Percentiles rank a stretch among this genome's conserved stretches.
These are phyloP conservation scores for Sarcophaga subvicina DNA, from an alignment of 2,888 invertebrate species.

Conservation along the genomic window DNA sequence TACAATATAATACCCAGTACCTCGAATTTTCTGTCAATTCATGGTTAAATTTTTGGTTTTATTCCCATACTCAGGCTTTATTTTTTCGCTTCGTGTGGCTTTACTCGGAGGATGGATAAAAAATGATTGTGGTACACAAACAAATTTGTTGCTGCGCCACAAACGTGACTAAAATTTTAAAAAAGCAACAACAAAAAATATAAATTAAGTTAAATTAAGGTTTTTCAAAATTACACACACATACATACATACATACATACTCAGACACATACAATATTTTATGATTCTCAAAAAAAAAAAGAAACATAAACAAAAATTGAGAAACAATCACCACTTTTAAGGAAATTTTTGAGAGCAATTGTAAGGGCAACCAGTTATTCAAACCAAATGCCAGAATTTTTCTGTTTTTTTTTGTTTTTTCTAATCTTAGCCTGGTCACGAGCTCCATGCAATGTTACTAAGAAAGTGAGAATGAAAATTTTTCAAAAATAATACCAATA, in stretches of 20 bases:
- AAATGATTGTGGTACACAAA: conserved; percentile 28
- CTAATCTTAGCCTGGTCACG: conserved; percentile 21
- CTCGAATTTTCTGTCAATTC: conserved; percentile 22
- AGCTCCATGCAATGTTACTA: background rate
- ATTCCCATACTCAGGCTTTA: conserved; percentile 6
- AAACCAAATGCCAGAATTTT: conserved; percentile 15
- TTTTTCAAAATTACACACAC: conserved; percentile 43
- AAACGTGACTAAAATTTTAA: conserved; percentile 71
- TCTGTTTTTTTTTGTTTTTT: background rate
- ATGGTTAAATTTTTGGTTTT: conserved; percentile 22
- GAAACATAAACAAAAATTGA: background rate
- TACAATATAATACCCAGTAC: background rate
- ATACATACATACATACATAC: background rate
- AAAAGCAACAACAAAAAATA: conserved; percentile 18
- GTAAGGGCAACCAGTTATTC: background rate
- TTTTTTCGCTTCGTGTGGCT: conserved; percentile 2
- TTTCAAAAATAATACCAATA: too few relatives aligned
- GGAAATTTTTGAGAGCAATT: background rate
- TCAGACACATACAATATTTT: conserved; percentile 9
- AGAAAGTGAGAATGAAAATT: too few relatives aligned
- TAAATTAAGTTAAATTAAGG: conserved; percentile 59
- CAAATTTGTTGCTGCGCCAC: conserved; percentile 67
- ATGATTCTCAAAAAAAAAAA: conserved; percentile 34
- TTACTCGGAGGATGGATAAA: conserved; percentile 46
- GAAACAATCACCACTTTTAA: too few relatives aligned